phyloP scores from a whole-genome alignment of 2,888 invertebrate species.

The Metopia argyrocephala region DNA sequence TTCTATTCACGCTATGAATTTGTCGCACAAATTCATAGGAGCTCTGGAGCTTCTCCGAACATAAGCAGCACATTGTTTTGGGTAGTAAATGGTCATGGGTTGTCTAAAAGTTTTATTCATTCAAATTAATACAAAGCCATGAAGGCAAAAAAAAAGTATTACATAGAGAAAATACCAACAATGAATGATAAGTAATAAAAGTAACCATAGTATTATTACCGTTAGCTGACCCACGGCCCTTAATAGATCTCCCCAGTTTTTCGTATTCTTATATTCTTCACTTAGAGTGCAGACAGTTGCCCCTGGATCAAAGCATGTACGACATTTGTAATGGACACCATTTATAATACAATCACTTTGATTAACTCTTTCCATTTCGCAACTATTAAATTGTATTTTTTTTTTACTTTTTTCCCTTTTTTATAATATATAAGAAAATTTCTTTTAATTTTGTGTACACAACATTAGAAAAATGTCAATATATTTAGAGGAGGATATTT shows the following conservation, averaged over 20 bases:
- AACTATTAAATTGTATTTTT: background rate
- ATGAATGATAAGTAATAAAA: too few species aligned
- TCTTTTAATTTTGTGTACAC: slow-evolving; percentile 17
- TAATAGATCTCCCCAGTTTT: slow-evolving; percentile 44
- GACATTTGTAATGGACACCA: slow-evolving; percentile 49
- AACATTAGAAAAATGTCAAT: background rate
- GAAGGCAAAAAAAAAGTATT: too few species aligned
- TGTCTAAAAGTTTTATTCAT: slow-evolving; percentile 2
- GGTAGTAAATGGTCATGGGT: slow-evolving; percentile 66
- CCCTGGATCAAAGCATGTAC: slow-evolving; percentile 60
- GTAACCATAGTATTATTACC: background rate
- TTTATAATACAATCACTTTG: slow-evolving; percentile 41
- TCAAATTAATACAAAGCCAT: too few species aligned
- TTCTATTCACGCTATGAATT: slow-evolving; percentile 67
- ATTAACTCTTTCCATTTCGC: slow-evolving; percentile 3
- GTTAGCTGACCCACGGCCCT: slow-evolving; percentile 16
- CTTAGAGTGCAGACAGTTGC: slow-evolving; percentile 9
- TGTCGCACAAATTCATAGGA: slow-evolving; percentile 70
- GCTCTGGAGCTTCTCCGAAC: slow-evolving; percentile 68
- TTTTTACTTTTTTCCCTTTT: background rate
- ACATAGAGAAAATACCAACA: too few species aligned
- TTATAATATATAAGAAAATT: background rate
- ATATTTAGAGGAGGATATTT: background rate
- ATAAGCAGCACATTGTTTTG: slow-evolving; percentile 68
- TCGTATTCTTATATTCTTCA: slow-evolving; percentile 11